Percentiles rank a stretch among this genome's conserved stretches.
These are phyloP conservation scores for Heliconius eleuchia DNA, from an alignment of 1,140 invertebrate species.

Conservation along the genomic window DNA sequence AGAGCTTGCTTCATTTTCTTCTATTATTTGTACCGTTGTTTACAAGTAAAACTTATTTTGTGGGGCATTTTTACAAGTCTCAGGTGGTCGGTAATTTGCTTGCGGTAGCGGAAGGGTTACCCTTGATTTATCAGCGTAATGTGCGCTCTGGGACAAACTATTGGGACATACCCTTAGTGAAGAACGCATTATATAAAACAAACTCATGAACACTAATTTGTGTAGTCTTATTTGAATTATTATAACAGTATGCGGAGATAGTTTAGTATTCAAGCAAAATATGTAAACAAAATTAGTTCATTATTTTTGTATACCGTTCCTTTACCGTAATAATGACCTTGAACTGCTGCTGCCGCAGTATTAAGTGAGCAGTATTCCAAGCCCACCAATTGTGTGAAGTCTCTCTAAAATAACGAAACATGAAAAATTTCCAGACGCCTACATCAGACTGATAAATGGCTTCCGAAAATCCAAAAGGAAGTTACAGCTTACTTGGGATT, in stretches of 20 bases:
- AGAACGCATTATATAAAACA: constrained; percentile 11
- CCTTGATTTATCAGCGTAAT: constrained; percentile 71
- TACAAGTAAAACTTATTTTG: constrained; percentile 55
- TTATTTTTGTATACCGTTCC: not conserved
- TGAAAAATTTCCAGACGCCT: constrained; percentile 81
- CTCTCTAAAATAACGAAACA: constrained; percentile 77
- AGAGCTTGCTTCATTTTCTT: too few relatives aligned
- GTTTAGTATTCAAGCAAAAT: too few relatives aligned
- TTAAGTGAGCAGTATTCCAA: constrained; percentile 52
- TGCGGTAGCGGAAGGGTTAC: constrained; percentile 71
- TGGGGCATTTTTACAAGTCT: constrained; percentile 74
- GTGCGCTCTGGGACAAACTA: constrained; percentile 63
- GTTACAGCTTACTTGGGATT: constrained; percentile 84
- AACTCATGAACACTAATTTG: constrained; percentile 62
- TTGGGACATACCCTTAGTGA: constrained; percentile 30
- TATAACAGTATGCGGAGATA: too few relatives aligned
- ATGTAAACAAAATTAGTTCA: too few relatives aligned
- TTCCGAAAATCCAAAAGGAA: constrained; percentile 85
- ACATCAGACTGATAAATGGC: constrained; percentile 84
- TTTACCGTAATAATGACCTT: constrained; percentile 38
- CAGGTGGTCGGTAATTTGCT: constrained; percentile 77
- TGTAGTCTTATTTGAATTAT: not conserved
- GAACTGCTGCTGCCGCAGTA: constrained; percentile 48
- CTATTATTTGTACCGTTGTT: constrained; percentile 30
- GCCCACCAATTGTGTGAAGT: constrained; percentile 59